These are phyloP conservation scores for Clarias gariepinus DNA, from an alignment of 2,113 vertebrate genomes.

Conservation along the genomic window DNA sequence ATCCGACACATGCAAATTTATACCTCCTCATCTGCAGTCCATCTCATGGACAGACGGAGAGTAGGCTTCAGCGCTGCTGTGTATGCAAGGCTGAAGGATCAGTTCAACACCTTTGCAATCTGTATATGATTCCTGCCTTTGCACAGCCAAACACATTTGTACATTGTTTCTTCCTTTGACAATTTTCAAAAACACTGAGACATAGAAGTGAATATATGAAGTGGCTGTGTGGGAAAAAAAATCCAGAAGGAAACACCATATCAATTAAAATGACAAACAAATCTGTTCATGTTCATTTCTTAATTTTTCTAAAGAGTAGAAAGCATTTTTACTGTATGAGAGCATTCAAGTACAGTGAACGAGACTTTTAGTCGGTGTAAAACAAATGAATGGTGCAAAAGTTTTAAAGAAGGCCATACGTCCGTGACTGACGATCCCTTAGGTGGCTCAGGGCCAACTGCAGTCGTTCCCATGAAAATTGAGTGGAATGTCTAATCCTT, in stretches of 20 bases:
- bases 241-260: neutral
- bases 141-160: neutral
- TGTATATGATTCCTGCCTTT: conserved; percentile 7
- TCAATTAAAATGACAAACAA: neutral
- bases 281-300: too few relatives aligned
- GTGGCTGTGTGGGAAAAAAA: neutral
- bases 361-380: too few relatives aligned
- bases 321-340: too few relatives aligned
- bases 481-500: too few relatives aligned
- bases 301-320: too few relatives aligned
- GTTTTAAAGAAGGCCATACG: too few relatives aligned
- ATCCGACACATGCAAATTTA: conserved; percentile 36
- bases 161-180: neutral
- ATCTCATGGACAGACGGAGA: conserved; percentile 26
- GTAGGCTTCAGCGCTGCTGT: conserved; percentile 24
- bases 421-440: too few relatives aligned
- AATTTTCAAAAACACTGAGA: neutral
- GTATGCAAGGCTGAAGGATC: conserved; percentile 9
- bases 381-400: too few relatives aligned
- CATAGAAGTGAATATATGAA: neutral
- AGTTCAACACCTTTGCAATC: conserved; percentile 17
- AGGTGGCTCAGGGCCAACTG: too few relatives aligned
- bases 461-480: too few relatives aligned
- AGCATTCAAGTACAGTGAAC: too few relatives aligned
- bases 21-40: conserved; percentile 22